Evolutionary conservation across 2,888 invertebrate genomes (phyloP).

Genomic region (Melanostoma mellinum): DNA sequence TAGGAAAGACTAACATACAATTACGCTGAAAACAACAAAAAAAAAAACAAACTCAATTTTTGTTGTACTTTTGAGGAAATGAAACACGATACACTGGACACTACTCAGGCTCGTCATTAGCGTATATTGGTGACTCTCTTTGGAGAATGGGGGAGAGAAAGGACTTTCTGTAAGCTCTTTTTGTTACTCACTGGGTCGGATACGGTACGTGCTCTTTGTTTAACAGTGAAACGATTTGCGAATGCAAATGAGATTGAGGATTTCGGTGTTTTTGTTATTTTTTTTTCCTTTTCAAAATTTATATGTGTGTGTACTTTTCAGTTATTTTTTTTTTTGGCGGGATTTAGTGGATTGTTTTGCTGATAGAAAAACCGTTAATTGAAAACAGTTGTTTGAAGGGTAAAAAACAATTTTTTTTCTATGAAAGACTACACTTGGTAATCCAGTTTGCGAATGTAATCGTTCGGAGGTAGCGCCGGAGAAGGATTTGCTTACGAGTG

Average conservation of each 20-base stretch:
- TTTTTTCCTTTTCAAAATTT: slow-evolving; percentile 7
- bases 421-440: slow-evolving; percentile 14
- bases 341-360: slow-evolving; percentile 47
- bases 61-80: slow-evolving; percentile 28
- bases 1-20: slow-evolving; percentile 56
- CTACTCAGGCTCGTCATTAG: slow-evolving; percentile 60
- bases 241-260: slow-evolving; percentile 72
- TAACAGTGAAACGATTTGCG: slow-evolving; percentile 68
- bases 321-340: slow-evolving; percentile 21
- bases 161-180: slow-evolving; percentile 50
- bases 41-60: slow-evolving; percentile 47
- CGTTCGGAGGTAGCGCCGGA: slow-evolving; percentile 15
- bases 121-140: slow-evolving; percentile 35
- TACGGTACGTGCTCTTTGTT: slow-evolving; percentile 69
- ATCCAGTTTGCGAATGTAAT: slow-evolving; percentile 38
- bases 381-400: slow-evolving; percentile 60
- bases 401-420: slow-evolving; percentile 1
- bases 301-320: background rate
- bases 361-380: slow-evolving; percentile 67
- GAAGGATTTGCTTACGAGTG: slow-evolving; percentile 30
- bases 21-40: slow-evolving; percentile 62
- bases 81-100: slow-evolving; percentile 61
- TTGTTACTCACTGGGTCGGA: slow-evolving; percentile 46
- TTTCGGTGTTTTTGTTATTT: slow-evolving; percentile 28
- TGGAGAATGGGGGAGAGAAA: slow-evolving; percentile 19